These are phyloP conservation scores for Calephelis perditalis DNA, from an alignment of 2,888 invertebrate species.

Conservation along the genomic window DNA sequence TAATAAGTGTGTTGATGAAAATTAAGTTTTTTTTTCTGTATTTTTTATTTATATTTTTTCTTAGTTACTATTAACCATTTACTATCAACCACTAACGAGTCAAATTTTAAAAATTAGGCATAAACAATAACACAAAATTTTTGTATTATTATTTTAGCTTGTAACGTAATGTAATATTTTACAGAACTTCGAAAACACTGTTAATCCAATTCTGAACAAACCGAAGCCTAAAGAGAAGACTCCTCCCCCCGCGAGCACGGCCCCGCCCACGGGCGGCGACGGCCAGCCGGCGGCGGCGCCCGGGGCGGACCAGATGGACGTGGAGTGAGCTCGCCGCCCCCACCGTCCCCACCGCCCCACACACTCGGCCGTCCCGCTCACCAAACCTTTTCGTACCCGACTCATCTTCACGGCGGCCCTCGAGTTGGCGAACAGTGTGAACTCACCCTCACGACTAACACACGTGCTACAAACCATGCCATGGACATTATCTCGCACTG, in stretches of 20 bases:
- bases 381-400: not conserved
- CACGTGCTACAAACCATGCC: slow-evolving; percentile 13
- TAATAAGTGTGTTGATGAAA: too few species aligned
- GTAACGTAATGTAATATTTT: slow-evolving; percentile 25
- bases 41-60: too few species aligned
- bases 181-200: slow-evolving; percentile 79
- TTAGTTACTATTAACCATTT: too few species aligned
- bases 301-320: slow-evolving; percentile 65
- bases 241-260: slow-evolving; percentile 59
- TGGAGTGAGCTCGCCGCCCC: slow-evolving; percentile 48
- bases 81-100: too few species aligned
- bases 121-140: too few species aligned
- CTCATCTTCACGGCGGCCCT: not conserved
- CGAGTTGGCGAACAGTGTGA: slow-evolving; percentile 3
- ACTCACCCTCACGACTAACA: slow-evolving; percentile 3
- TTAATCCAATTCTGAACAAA: slow-evolving; percentile 90
- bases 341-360: not conserved
- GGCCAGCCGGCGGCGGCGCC: slow-evolving; percentile 36
- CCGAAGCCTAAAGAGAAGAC: slow-evolving; percentile 89
- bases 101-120: too few species aligned
- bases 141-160: too few species aligned
- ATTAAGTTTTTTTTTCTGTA: too few species aligned
- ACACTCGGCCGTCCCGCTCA: slow-evolving; percentile 4
- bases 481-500: slow-evolving; percentile 11
- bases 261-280: slow-evolving; percentile 34